phyloP scores from a whole-genome alignment of 1,140 invertebrate species.

The Wiebesia pumilae region DNA sequence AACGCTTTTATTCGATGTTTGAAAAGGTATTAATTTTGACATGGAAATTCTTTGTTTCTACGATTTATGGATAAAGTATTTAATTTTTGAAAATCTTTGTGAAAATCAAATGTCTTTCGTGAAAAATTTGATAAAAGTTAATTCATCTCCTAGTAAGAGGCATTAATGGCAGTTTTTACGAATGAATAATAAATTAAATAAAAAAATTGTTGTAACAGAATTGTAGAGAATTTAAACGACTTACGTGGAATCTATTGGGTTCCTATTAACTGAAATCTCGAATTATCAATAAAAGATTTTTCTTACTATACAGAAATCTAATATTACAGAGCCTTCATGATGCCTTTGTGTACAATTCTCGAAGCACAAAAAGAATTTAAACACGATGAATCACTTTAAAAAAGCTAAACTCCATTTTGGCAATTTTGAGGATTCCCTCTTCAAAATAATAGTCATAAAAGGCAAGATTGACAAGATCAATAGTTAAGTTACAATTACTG shows the following conservation, averaged over 20 bases:
- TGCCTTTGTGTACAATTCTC: slow-evolving; percentile 2
- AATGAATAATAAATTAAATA: too few relatives aligned
- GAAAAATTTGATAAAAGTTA: too few relatives aligned
- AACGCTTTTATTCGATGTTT: too few relatives aligned
- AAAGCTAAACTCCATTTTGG: background rate
- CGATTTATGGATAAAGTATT: too few relatives aligned
- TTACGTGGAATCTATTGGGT: background rate
- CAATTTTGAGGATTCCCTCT: too few relatives aligned
- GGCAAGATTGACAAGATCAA: background rate
- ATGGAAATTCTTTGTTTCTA: too few relatives aligned
- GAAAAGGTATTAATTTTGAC: too few relatives aligned
- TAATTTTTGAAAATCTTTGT: too few relatives aligned
- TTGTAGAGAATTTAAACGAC: background rate
- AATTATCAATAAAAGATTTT: slow-evolving; percentile 23
- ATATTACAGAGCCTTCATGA: slow-evolving; percentile 2
- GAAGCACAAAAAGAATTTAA: background rate
- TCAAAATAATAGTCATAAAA: background rate
- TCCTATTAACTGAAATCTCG: background rate
- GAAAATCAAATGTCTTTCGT: too few relatives aligned
- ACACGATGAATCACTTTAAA: background rate
- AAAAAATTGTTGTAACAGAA: too few relatives aligned
- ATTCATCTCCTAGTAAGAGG: too few relatives aligned
- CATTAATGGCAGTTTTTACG: too few relatives aligned
- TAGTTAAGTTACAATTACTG: background rate
- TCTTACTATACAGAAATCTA: slow-evolving; percentile 17